Evolutionary conservation across 2,113 vertebrate genomes (phyloP), one percentile per base, ranked within the genome.

Genomic region (Aleadryas rufinucha): DNA sequence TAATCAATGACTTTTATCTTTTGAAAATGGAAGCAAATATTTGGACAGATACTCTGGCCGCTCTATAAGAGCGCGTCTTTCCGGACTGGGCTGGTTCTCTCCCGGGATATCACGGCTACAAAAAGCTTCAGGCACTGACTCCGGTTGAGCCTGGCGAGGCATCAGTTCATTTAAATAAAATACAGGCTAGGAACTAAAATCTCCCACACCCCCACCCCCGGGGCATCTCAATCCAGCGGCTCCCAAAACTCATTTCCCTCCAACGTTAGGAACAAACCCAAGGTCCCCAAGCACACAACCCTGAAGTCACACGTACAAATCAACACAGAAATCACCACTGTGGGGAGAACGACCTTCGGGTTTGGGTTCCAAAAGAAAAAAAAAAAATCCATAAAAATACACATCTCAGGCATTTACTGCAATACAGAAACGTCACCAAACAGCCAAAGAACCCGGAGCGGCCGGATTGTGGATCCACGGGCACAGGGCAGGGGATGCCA

Each of bases 21-120:
- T 94, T 97, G 97, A 98, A 98, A 98, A 96, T 87, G 97, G 98
- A 98, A 98, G 98, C 97, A 97, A 97, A 95, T 96, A 96, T 97
- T 94, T 87, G 92, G 95, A 98, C 97, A 98, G 97, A 88, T 86
- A 94, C 90, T 87, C 87, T 54, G 96, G 97, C 92, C 50, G 92
- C 97, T 98, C 98, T 98, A 98, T 98, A 98, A 98, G 98, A 98
- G 98, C 94, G 52, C 92, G 64, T 92, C 96, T 74, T 59, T 96
- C 97, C 78, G 96, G 90, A 66, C 96, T 69, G 87, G n/a, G 93
- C 97, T 96, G 97, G 94, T 93, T 98, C 96, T 97, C 92, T 91
- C 95, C 95, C 41, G 87, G 95, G 93, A 66, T 81, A 92, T 89
- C 95, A 92, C 16, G 57, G 96, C 95, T 95, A 91, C 80, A 93